Percentiles rank a stretch among this genome's conserved stretches.
phyloP scores from a whole-genome alignment of 2,888 invertebrate species.

The Pheosia tremula region DNA sequence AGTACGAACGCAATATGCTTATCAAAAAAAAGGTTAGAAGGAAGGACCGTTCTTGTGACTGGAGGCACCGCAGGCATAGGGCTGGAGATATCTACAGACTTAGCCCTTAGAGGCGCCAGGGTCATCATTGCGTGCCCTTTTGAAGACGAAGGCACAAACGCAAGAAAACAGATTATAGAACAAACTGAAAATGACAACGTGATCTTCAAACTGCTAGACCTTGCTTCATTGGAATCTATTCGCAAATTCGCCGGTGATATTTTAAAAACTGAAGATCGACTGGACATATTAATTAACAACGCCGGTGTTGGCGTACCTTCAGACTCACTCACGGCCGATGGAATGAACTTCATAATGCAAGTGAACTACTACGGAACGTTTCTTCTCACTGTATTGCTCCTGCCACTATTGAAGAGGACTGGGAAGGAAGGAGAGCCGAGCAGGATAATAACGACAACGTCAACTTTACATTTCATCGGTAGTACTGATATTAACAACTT shows the following conservation, averaged over 20 bases:
- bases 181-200: conserved; percentile 86
- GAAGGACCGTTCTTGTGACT: conserved; percentile 45
- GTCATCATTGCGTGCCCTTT: conserved; percentile 63
- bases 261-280: conserved; percentile 85
- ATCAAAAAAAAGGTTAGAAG: conserved; percentile 23
- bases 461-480: conserved; percentile 86
- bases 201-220: conserved; percentile 87
- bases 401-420: conserved; percentile 86
- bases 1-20: conserved; percentile 33
- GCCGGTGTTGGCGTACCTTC: conserved; percentile 87
- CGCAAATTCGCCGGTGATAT: conserved; percentile 91
- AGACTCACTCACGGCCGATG: conserved; percentile 87
- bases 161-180: conserved; percentile 83
- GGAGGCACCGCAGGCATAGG: conserved; percentile 64
- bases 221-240: conserved; percentile 88
- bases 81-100: conserved; percentile 52
- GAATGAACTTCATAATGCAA: conserved; percentile 92
- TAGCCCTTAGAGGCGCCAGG: conserved; percentile 55
- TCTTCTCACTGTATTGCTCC: conserved; percentile 92
- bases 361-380: conserved; percentile 97
- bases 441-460: conserved; percentile 90
- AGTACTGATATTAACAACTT: conserved; percentile 86
- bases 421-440: conserved; percentile 81
- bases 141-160: conserved; percentile 49
- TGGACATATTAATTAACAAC: conserved; percentile 94